Evolutionary conservation across 2,113 vertebrate species (phyloP).

Genomic region (Platycercus adscitus): DNA sequence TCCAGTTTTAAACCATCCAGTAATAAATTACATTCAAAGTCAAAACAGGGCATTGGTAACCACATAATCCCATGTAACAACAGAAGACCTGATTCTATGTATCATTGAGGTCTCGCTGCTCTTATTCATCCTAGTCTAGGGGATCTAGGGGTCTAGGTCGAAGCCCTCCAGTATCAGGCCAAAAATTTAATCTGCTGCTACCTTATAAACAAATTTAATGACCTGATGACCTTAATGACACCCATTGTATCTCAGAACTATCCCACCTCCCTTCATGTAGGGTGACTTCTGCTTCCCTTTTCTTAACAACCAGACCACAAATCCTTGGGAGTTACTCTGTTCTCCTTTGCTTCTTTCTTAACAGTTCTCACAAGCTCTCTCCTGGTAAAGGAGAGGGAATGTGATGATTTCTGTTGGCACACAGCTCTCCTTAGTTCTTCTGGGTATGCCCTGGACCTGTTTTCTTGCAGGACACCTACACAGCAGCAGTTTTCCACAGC

Average conservation of each 20-base stretch:
- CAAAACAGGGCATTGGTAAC: not conserved
- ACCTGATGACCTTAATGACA: not conserved
- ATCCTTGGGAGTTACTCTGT: not conserved
- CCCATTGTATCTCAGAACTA: not conserved
- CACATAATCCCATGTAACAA: not conserved
- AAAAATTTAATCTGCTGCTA: not conserved
- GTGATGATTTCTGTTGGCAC: not conserved
- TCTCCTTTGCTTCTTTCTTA: not conserved
- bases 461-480: not conserved
- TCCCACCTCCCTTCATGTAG: not conserved
- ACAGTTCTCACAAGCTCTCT: not conserved
- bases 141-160: not conserved
- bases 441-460: not conserved
- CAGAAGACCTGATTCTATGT: not conserved
- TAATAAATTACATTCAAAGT: not conserved
- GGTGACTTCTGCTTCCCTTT: not conserved
- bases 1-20: not conserved
- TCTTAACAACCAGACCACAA: not conserved
- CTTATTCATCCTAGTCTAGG: not conserved
- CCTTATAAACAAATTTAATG: not conserved
- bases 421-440: not conserved
- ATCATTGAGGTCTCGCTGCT: not conserved
- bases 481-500: not conserved
- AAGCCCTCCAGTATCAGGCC: not conserved
- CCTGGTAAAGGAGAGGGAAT: not conserved